Evolutionary conservation across 2,113 vertebrate genomes (phyloP).

Genomic region (Oreochromis tanganicae): DNA sequence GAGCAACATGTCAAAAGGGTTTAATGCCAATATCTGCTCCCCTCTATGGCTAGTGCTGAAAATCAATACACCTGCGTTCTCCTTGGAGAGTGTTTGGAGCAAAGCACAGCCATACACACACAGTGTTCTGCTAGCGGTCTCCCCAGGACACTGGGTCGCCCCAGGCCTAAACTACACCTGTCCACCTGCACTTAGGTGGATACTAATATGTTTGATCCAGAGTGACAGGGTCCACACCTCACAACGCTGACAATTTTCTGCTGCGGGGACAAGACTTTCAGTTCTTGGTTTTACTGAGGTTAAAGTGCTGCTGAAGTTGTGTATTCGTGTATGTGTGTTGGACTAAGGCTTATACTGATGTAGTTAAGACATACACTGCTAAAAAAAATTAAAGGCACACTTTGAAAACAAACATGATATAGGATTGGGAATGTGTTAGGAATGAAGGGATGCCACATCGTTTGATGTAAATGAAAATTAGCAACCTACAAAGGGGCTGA

Average conservation of each 20-base stretch:
- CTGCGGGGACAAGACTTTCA: slow-evolving; percentile 6
- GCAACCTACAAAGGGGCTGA: neutral
- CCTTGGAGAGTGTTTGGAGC: slow-evolving; percentile 34
- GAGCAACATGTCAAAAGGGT: slow-evolving; percentile 60
- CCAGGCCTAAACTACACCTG: slow-evolving; percentile 45
- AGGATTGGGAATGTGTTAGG: neutral
- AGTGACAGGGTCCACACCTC: slow-evolving; percentile 48
- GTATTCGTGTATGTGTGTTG: neutral
- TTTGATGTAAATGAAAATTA: neutral
- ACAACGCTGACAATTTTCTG: slow-evolving; percentile 19
- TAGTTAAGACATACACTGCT: neutral
- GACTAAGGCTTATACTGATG: neutral
- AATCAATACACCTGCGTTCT: slow-evolving; percentile 62
- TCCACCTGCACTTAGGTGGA: slow-evolving; percentile 39
- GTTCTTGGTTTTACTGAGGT: neutral
- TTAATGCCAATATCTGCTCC: slow-evolving; percentile 64
- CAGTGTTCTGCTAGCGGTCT: slow-evolving; percentile 7
- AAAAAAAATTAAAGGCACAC: neutral
- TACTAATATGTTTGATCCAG: slow-evolving; percentile 49
- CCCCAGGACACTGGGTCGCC: slow-evolving; percentile 23
- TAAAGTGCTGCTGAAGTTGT: neutral
- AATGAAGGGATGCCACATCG: neutral
- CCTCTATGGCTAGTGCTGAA: slow-evolving; percentile 44
- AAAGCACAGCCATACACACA: slow-evolving; percentile 2
- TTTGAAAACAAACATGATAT: neutral